phyloP scores from a whole-genome alignment of 2,888 invertebrate species.

The Myopa tessellatipennis region DNA sequence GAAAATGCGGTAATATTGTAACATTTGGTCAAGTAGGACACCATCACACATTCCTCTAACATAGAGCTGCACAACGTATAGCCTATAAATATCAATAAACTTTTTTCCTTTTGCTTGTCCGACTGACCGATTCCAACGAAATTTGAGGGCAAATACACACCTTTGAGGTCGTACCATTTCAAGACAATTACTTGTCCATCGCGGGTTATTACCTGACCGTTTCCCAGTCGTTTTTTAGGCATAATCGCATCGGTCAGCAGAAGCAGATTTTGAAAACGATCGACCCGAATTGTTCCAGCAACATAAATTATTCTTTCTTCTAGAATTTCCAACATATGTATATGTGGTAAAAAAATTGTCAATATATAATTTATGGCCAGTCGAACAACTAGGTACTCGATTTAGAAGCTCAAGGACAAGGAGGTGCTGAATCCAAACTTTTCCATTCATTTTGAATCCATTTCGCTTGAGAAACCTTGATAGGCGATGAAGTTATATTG shows the following conservation, averaged over 20 bases:
- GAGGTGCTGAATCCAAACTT: no score
- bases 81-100: constrained; percentile 47
- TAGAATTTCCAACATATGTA: not conserved
- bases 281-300: not conserved
- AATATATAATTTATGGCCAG: no score
- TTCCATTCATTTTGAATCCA: no score
- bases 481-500: no score
- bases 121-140: not conserved
- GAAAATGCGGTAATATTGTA: constrained; percentile 52
- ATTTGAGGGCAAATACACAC: not conserved
- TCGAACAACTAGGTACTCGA: no score
- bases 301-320: not conserved
- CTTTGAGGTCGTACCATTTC: not conserved
- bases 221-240: not conserved
- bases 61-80: constrained; percentile 49
- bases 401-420: no score
- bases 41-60: constrained; percentile 56
- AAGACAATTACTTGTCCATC: not conserved
- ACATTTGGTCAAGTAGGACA: constrained; percentile 52
- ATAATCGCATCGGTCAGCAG: no score
- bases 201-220: not conserved
- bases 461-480: no score
- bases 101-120: constrained; percentile 46
- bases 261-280: no score
- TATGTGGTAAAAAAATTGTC: no score